A percentile compares a stretch with the other conserved stretches of the same genome.
Conservation (phyloP, 2,797 vertebrate genomes). For the Lagorchestes hirsutus region DNA sequence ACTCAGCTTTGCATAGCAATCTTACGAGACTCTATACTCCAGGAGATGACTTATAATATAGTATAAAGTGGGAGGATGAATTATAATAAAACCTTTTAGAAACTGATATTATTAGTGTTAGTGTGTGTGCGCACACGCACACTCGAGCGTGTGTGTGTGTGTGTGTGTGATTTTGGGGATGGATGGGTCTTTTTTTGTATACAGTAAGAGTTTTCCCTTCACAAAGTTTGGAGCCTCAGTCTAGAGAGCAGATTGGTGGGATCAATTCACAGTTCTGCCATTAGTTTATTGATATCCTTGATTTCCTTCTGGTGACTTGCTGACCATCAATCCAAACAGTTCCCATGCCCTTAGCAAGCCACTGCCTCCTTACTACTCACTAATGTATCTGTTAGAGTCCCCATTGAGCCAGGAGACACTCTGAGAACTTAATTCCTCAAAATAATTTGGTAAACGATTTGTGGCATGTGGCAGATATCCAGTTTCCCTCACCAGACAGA, state of each 20-base stretch:
- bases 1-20: not conserved
- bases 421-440: conserved; percentile 62
- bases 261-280: not conserved
- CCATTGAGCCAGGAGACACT: conserved; percentile 88
- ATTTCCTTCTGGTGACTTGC: not conserved
- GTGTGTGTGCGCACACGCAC: too few species aligned
- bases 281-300: not conserved
- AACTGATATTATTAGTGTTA: not conserved
- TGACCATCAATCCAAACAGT: not conserved
- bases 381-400: conserved; percentile 44
- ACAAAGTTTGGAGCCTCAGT: not conserved
- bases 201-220: not conserved
- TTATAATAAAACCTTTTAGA: not conserved
- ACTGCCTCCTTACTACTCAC: not conserved
- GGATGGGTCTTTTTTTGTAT: not conserved
- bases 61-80: not conserved
- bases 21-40: not conserved
- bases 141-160: too few species aligned
- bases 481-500: not conserved
- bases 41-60: not conserved
- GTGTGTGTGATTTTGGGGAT: not conserved
- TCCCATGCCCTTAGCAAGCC: not conserved
- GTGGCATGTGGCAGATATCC: not conserved
- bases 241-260: not conserved
- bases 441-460: not conserved